Percentiles rank a stretch among this genome's conserved stretches.
Evolutionary conservation across 1,140 invertebrate genomes (phyloP).

Genomic region (Parapsyche elsis): DNA sequence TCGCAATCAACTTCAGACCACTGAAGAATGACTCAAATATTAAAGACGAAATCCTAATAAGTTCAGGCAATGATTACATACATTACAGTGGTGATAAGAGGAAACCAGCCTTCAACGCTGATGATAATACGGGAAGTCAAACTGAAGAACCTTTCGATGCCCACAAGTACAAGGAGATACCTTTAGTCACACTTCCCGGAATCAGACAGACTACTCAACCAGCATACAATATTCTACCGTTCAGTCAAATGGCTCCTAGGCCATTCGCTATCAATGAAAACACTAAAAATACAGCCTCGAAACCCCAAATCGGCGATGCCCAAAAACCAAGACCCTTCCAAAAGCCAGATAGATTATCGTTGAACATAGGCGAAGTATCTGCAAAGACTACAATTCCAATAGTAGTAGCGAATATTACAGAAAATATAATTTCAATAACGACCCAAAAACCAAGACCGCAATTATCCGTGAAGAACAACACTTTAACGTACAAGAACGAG

Average conservation of each 20-base stretch:
- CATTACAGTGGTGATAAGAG: constrained; percentile 40
- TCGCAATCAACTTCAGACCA: constrained; percentile 49
- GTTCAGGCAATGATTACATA: constrained; percentile 53
- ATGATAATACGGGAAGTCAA: constrained; percentile 63
- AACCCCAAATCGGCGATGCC: constrained; percentile 6
- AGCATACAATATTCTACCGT: constrained; percentile 29
- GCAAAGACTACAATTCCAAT: constrained; percentile 34
- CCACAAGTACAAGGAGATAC: constrained; percentile 57
- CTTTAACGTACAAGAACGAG: constrained; percentile 58
- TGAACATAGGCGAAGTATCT: constrained; percentile 63
- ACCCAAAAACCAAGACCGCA: constrained; percentile 54
- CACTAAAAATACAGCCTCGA: constrained; percentile 31
- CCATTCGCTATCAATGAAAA: constrained; percentile 63
- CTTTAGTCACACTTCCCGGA: constrained; percentile 49
- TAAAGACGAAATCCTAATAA: constrained; percentile 46
- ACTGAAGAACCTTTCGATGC: constrained; percentile 65
- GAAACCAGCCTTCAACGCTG: constrained; percentile 52
- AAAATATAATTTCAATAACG: constrained; percentile 7
- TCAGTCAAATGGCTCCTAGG: constrained; percentile 61
- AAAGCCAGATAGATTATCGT: constrained; percentile 59
- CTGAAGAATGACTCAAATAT: constrained; percentile 42
- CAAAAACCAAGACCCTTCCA: constrained; percentile 52
- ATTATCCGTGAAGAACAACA: constrained; percentile 57
- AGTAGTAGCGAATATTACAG: constrained; percentile 7
- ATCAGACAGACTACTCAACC: constrained; percentile 42